phyloP scores from a whole-genome alignment of 2,113 vertebrate species.

The Phyllostomus hastatus region DNA sequence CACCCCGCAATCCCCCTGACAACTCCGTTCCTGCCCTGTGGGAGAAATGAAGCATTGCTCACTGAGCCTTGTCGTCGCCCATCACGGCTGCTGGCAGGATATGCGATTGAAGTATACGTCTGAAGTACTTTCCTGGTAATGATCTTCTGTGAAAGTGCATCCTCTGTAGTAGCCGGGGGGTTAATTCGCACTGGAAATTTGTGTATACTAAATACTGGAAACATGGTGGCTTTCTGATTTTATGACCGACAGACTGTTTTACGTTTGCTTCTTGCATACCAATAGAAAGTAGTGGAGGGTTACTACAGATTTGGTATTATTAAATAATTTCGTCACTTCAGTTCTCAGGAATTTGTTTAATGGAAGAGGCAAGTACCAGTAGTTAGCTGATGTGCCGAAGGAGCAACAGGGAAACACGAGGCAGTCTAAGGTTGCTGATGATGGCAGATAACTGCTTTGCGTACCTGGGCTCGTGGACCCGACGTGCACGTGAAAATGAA shows the following conservation, averaged over 20 bases:
- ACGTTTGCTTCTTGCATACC: not conserved
- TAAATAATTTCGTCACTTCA: not conserved
- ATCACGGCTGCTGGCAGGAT: not conserved
- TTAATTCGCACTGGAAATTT: not conserved
- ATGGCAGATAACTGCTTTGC: not conserved
- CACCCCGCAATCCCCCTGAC: not conserved
- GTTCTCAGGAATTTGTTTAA: not conserved
- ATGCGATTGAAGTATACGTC: not conserved
- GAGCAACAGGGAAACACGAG: not conserved
- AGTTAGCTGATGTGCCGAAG: not conserved
- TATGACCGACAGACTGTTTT: not conserved
- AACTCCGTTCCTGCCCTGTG: not conserved
- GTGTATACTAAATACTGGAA: not conserved
- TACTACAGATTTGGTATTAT: not conserved
- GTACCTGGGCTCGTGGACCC: not conserved
- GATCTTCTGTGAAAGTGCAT: conserved; percentile 11
- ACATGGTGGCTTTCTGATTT: not conserved
- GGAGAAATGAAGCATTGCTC: conserved; percentile 17
- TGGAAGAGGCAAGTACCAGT: not conserved
- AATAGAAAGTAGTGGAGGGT: not conserved
- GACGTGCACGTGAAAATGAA: not conserved
- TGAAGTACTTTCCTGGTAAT: conserved; percentile 28
- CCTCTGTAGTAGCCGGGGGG: not conserved
- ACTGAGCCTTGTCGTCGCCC: not conserved
- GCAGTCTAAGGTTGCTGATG: not conserved